Evolutionary conservation across 1,140 invertebrate genomes (phyloP).

Genomic region (Hormaphis cornu): DNA sequence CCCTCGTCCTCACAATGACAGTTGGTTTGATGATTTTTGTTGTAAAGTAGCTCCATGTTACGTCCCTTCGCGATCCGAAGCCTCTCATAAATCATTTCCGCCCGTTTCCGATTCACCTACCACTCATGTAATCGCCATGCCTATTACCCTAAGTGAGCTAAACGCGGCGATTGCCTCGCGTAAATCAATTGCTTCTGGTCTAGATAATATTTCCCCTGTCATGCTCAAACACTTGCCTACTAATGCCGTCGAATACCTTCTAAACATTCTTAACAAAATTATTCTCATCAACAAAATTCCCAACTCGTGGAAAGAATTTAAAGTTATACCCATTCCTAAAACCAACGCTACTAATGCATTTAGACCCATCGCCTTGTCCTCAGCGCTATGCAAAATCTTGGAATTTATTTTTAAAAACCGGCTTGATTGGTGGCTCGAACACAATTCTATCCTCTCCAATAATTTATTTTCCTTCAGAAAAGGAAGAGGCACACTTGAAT

Average conservation of each 20-base stretch:
- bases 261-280: neutral
- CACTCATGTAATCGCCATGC: no score
- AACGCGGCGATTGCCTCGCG: neutral
- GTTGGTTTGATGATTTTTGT: no score
- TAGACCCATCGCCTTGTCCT: neutral
- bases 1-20: neutral
- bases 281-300: neutral
- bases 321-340: neutral
- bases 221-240: conserved; percentile 4
- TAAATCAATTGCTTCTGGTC: neutral
- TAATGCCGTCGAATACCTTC: neutral
- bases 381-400: neutral
- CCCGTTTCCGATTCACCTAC: no score
- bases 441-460: neutral
- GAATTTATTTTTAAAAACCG: neutral
- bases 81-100: no score
- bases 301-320: neutral
- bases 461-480: conserved; percentile 3
- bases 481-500: neutral
- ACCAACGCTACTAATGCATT: neutral
- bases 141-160: neutral
- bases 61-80: no score
- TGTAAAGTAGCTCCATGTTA: neutral
- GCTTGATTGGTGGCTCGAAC: neutral
- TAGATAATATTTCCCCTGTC: neutral